Percentiles rank a stretch among this genome's conserved stretches.
These are phyloP conservation scores for Hyphantria cunea DNA, from an alignment of 1,140 invertebrate species.

Conservation along the genomic window DNA sequence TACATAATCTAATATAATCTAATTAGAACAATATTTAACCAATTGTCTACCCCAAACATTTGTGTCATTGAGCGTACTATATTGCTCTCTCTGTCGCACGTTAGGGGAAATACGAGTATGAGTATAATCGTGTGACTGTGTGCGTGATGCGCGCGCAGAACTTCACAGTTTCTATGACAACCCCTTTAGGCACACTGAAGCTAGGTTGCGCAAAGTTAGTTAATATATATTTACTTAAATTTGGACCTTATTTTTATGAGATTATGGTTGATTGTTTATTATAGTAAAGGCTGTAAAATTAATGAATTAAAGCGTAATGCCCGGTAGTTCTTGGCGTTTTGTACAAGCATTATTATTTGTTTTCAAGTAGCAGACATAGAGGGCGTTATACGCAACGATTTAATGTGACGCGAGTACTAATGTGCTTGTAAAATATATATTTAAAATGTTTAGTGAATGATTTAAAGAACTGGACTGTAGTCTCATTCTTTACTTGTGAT, in stretches of 20 bases:
- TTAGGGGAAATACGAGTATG: conserved; percentile 50
- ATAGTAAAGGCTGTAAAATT: conserved; percentile 56
- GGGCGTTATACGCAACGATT: conserved; percentile 28
- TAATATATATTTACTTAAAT: conserved; percentile 39
- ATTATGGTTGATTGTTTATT: conserved; percentile 25
- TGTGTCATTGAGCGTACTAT: conserved; percentile 52
- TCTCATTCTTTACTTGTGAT: too few relatives aligned
- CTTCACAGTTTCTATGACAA: conserved; percentile 80
- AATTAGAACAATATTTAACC: conserved; percentile 9
- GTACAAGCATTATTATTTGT: conserved; percentile 71
- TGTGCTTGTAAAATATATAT: neutral
- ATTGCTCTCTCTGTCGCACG: conserved; percentile 55
- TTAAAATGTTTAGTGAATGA: too few relatives aligned
- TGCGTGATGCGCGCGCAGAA: conserved; percentile 74
- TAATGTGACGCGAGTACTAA: neutral
- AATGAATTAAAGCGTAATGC: conserved; percentile 77
- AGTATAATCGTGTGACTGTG: conserved; percentile 48
- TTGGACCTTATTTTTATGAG: conserved; percentile 34
- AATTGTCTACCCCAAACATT: conserved; percentile 29
- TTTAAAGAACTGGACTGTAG: too few relatives aligned
- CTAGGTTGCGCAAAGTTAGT: conserved; percentile 70
- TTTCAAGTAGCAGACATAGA: conserved; percentile 47
- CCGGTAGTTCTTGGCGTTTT: conserved; percentile 70
- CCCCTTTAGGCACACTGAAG: conserved; percentile 70
- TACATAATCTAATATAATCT: conserved; percentile 6